These are phyloP conservation scores for Neodiprion lecontei DNA, from an alignment of 1,140 invertebrate species.

Conservation along the genomic window DNA sequence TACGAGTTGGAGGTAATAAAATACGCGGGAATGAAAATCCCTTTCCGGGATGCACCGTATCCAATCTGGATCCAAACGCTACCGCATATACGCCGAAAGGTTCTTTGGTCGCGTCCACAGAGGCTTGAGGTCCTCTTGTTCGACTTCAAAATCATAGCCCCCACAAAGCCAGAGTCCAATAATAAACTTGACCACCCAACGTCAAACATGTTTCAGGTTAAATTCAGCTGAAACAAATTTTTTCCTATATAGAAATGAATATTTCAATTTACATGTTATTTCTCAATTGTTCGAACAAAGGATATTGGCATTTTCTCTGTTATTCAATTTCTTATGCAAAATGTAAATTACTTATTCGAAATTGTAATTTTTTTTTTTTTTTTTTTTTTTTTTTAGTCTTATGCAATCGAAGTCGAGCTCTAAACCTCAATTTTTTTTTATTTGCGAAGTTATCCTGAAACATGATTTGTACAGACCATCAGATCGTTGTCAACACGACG, in stretches of 20 bases:
- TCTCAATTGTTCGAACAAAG: too few species aligned
- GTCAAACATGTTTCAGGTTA: constrained; percentile 42
- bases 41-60: constrained; percentile 63
- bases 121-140: constrained; percentile 56
- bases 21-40: constrained; percentile 55
- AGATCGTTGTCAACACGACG: neutral
- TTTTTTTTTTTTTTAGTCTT: neutral
- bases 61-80: constrained; percentile 89
- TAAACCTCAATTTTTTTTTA: neutral
- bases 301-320: too few species aligned
- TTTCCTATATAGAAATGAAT: constrained; percentile 13
- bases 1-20: constrained; percentile 53
- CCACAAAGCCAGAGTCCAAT: constrained; percentile 34
- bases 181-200: neutral
- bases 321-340: too few species aligned
- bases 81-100: constrained; percentile 89
- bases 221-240: constrained; percentile 38
- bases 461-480: neutral
- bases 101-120: constrained; percentile 65
- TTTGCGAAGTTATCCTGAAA: neutral
- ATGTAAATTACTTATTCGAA: too few species aligned
- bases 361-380: neutral
- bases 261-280: neutral
- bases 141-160: constrained; percentile 26
- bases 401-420: neutral